Evolutionary conservation across 35 echinoderm and acorn worm species (phyloP).

Genomic region (Diadema setosum): DNA sequence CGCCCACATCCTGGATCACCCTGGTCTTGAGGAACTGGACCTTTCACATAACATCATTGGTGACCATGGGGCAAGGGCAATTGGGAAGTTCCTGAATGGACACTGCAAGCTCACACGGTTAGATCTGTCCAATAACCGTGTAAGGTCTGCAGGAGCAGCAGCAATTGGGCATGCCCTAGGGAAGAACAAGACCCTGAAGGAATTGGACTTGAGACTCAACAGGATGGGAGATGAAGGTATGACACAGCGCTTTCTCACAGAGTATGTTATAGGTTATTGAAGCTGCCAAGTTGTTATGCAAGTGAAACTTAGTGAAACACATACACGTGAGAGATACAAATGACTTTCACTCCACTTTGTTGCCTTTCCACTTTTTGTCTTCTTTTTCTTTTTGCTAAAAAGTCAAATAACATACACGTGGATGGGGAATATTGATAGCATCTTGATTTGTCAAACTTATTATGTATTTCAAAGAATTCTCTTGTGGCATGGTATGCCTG

Average conservation of each 20-base stretch:
- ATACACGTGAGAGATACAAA: too few relatives aligned
- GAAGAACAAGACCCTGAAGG: constrained; percentile 84
- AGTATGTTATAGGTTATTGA: neutral
- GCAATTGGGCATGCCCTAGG: constrained; percentile 91
- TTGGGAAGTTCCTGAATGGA: constrained; percentile 94
- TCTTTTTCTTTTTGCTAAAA: too few relatives aligned
- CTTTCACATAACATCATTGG: constrained; percentile 93
- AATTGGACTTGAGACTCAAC: constrained; percentile 87
- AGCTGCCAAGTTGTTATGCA: too few relatives aligned
- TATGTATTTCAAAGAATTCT: too few relatives aligned
- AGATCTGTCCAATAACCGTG: constrained; percentile 87
- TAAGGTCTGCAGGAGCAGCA: constrained; percentile 69
- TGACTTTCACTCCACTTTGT: too few relatives aligned
- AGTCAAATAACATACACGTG: too few relatives aligned
- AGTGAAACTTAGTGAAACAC: too few relatives aligned
- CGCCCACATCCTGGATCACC: constrained; percentile 91
- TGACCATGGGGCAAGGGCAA: constrained; percentile 80
- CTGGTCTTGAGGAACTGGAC: constrained; percentile 68
- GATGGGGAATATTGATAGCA: too few relatives aligned
- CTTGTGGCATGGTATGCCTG: too few relatives aligned
- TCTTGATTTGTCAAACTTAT: too few relatives aligned
- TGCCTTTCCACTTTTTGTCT: too few relatives aligned
- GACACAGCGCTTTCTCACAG: neutral
- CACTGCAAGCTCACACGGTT: constrained; percentile 78
- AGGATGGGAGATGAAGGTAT: constrained; percentile 98